Conservation (phyloP, 2,113 vertebrate species). For the Diphyllodes magnificus region DNA sequence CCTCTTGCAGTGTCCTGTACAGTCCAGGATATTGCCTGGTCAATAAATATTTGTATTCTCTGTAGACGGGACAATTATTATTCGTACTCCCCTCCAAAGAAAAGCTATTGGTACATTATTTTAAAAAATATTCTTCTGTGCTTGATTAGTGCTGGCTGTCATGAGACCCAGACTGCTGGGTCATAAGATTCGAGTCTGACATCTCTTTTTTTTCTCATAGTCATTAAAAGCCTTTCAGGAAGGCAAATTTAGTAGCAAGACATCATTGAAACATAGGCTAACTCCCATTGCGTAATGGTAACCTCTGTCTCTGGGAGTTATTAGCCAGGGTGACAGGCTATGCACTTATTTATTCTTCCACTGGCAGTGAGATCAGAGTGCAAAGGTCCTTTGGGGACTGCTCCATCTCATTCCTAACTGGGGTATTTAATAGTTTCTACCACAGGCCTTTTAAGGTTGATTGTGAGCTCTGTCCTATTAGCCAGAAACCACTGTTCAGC, state of each 20-base stretch:
- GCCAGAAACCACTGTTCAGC: not conserved
- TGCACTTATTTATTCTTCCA: not conserved
- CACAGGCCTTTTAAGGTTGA: not conserved
- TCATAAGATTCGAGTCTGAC: not conserved
- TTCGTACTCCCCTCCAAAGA: not conserved
- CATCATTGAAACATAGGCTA: constrained; percentile 14
- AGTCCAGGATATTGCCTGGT: not conserved
- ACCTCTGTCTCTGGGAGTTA: constrained; percentile 23
- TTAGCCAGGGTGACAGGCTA: not conserved
- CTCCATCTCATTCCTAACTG: not conserved
- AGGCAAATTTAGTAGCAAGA: constrained; percentile 36
- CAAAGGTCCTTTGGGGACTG: not conserved
- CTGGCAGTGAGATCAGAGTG: not conserved
- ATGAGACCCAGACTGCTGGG: not conserved
- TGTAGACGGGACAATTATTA: not conserved
- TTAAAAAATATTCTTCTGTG: not conserved
- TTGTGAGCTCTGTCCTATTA: not conserved
- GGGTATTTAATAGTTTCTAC: not conserved
- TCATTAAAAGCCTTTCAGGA: constrained; percentile 27
- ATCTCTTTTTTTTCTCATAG: not conserved
- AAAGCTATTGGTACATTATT: not conserved
- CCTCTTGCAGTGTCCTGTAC: not conserved
- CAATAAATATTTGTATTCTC: not conserved
- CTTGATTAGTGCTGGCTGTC: not conserved
- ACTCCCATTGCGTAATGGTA: constrained; percentile 5